These are phyloP conservation scores for Oceanodroma tethys DNA, from an alignment of 2,113 vertebrate genomes.

Conservation along the genomic window DNA sequence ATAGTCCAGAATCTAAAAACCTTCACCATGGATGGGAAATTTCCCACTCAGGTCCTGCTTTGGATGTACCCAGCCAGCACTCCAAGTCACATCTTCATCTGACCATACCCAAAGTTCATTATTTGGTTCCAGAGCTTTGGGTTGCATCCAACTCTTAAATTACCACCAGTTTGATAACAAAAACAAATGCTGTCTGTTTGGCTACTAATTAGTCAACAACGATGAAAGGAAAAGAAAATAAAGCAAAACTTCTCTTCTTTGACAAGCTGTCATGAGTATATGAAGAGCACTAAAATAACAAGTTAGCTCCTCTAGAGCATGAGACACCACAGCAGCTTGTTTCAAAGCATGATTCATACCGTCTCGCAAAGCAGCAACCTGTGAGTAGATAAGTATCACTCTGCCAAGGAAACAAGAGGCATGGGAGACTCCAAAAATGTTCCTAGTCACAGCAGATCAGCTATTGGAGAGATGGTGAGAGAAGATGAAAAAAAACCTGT, in stretches of 20 bases:
- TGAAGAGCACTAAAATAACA: conserved; percentile 25
- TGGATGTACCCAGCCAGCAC: neutral
- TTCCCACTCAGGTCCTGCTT: neutral
- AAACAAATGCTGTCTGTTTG: conserved; percentile 53
- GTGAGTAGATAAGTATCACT: neutral
- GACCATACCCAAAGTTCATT: neutral
- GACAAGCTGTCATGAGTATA: conserved; percentile 41
- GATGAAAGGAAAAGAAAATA: conserved; percentile 19
- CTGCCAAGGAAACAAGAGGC: neutral
- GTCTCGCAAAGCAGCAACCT: neutral
- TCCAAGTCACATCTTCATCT: neutral
- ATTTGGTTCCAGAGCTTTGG: neutral
- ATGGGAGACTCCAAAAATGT: neutral
- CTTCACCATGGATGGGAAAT: neutral
- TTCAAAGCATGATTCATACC: neutral
- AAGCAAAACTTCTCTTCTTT: conserved; percentile 14
- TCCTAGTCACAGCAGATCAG: neutral
- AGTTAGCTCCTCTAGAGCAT: neutral
- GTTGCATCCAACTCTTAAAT: neutral
- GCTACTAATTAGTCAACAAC: conserved; percentile 50
- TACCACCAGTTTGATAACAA: neutral
- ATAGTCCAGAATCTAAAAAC: neutral
- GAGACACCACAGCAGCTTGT: neutral
- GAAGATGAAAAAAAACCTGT: neutral
- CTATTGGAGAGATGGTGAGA: neutral